phyloP scores from a whole-genome alignment of 2,113 vertebrate genomes.

The Larimichthys polyactis region DNA sequence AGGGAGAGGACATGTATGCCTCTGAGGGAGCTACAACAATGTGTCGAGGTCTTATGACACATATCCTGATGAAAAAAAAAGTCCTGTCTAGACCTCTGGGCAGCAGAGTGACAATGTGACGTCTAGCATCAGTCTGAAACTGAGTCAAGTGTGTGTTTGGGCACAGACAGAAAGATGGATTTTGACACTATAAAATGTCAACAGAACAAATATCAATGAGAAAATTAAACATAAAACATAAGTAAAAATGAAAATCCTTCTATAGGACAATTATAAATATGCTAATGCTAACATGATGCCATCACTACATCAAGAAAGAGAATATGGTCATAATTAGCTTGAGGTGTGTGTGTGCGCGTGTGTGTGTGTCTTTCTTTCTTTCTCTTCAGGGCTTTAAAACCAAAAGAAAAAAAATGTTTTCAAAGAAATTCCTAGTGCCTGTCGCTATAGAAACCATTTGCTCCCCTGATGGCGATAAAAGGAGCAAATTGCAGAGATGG shows the following conservation, averaged over 20 bases:
- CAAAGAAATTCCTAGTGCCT: slow-evolving; percentile 60
- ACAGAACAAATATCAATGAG: background rate
- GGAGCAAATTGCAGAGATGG: slow-evolving; percentile 75
- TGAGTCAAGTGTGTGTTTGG: background rate
- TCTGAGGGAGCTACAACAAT: slow-evolving; percentile 36
- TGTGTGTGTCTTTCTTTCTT: no score
- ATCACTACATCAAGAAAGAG: slow-evolving; percentile 10
- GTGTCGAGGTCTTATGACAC: slow-evolving; percentile 45
- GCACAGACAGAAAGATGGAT: background rate
- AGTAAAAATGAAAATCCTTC: background rate
- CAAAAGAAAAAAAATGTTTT: slow-evolving; percentile 41
- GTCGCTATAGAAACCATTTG: slow-evolving; percentile 83
- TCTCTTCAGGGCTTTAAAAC: slow-evolving; percentile 43
- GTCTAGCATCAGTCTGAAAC: slow-evolving; percentile 27
- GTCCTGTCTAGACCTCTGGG: slow-evolving; percentile 31
- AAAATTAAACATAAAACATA: background rate
- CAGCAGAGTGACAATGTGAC: slow-evolving; percentile 33
- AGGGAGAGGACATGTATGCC: slow-evolving; percentile 54
- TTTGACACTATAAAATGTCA: background rate
- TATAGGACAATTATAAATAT: background rate
- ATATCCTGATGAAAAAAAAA: slow-evolving; percentile 20
- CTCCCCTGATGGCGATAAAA: slow-evolving; percentile 74
- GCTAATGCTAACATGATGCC: background rate
- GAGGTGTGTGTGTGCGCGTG: no score
- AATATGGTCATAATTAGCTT: slow-evolving; percentile 3